These are phyloP conservation scores for Chrysocyon brachyurus DNA, from an alignment of 2,797 vertebrate genomes.

Conservation along the genomic window DNA sequence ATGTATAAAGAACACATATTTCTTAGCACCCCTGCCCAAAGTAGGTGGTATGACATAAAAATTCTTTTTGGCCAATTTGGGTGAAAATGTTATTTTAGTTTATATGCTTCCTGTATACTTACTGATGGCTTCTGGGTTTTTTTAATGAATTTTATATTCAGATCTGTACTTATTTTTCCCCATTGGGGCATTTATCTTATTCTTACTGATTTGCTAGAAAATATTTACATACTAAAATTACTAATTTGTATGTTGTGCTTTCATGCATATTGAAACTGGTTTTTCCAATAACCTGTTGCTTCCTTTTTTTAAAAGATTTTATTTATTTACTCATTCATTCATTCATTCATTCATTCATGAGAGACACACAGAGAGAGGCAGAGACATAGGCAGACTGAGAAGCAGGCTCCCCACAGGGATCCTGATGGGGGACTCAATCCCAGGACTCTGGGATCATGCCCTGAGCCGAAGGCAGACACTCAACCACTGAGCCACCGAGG, in stretches of 20 bases:
- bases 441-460: too few species aligned
- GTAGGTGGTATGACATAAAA: not conserved
- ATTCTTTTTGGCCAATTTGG: conserved; percentile 15
- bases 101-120: not conserved
- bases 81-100: conserved; percentile 38
- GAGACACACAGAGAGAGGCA: too few species aligned
- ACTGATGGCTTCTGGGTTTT: not conserved
- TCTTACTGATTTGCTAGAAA: conserved; percentile 44
- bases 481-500: too few species aligned
- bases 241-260: not conserved
- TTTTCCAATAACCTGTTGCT: not conserved
- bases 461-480: too few species aligned
- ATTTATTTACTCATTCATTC: too few species aligned
- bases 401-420: too few species aligned
- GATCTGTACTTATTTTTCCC: not conserved
- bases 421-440: too few species aligned
- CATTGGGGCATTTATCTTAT: not conserved
- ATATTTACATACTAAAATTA: not conserved
- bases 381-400: too few species aligned
- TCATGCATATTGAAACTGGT: not conserved
- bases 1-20: conserved; percentile 43
- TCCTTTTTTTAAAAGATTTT: too few species aligned
- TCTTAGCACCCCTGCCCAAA: not conserved
- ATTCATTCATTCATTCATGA: too few species aligned
- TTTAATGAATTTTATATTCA: conserved; percentile 13